A percentile compares a stretch with the other conserved stretches of the same genome.
Conservation (phyloP, 2,797 vertebrate species). For the Muscicapa striata region DNA sequence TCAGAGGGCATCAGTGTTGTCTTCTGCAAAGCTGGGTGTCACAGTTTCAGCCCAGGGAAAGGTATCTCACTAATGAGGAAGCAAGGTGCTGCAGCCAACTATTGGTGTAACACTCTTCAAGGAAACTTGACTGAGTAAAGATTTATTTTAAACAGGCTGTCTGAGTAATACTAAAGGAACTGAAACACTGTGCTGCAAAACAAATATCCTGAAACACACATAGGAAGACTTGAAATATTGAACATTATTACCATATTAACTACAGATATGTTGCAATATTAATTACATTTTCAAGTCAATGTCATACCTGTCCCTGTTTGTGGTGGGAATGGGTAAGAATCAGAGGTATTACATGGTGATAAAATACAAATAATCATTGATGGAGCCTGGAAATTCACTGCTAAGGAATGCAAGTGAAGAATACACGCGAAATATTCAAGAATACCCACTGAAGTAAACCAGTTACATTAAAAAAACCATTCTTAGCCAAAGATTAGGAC, state of each 20-base stretch:
- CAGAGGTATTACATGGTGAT: neutral
- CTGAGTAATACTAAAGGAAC: neutral
- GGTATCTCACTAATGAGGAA: neutral
- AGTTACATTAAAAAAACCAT: neutral
- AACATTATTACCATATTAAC: neutral
- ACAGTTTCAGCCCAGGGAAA: neutral
- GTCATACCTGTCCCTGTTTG: neutral
- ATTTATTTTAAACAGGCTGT: constrained; percentile 6
- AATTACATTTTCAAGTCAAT: neutral
- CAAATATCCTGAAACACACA: neutral
- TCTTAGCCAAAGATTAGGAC: neutral
- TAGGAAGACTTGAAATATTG: neutral
- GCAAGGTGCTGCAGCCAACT: neutral
- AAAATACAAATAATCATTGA: neutral
- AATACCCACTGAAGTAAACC: neutral
- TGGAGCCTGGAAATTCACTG: neutral
- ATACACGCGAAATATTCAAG: neutral
- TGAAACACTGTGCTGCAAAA: neutral
- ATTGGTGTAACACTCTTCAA: neutral
- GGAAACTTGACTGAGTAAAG: neutral
- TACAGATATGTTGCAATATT: neutral
- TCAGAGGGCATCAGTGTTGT: neutral
- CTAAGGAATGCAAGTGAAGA: neutral
- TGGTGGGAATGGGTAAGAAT: neutral
- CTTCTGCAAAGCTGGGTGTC: neutral